A percentile compares a stretch with the other conserved stretches of the same genome.
Conservation (phyloP, 2,113 vertebrate genomes). For the Aplodontia rufa region DNA sequence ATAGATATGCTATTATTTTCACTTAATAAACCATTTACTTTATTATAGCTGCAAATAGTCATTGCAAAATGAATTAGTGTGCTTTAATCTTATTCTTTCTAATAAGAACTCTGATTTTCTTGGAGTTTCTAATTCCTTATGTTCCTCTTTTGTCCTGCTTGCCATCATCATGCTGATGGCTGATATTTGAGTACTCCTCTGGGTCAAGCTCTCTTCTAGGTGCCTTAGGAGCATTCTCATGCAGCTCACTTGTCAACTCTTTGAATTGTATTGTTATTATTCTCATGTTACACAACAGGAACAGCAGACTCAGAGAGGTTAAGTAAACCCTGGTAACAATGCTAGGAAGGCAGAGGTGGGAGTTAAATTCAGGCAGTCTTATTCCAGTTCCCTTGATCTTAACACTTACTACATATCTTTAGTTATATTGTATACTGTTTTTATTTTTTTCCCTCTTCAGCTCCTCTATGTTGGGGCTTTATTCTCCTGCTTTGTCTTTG, state of each 20-base stretch:
- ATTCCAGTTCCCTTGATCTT: not conserved
- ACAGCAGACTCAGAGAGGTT: not conserved
- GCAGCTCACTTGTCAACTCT: not conserved
- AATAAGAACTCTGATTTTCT: not conserved
- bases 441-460: not conserved
- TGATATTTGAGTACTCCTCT: not conserved
- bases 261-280: not conserved
- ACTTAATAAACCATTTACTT: not conserved
- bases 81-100: not conserved
- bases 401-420: not conserved
- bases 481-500: too few relatives aligned
- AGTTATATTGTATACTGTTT: too few relatives aligned
- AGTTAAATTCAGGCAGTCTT: not conserved
- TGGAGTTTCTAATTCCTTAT: not conserved
- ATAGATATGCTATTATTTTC: not conserved
- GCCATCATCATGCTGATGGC: not conserved
- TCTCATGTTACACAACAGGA: not conserved
- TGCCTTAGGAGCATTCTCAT: not conserved
- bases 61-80: not conserved
- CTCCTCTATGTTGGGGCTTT: too few relatives aligned
- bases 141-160: not conserved
- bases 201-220: not conserved
- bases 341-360: not conserved
- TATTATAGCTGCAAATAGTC: not conserved
- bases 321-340: fast-evolving